Evolutionary conservation across 2,113 vertebrate species (phyloP).

Genomic region (Pyxicephalus adspersus): DNA sequence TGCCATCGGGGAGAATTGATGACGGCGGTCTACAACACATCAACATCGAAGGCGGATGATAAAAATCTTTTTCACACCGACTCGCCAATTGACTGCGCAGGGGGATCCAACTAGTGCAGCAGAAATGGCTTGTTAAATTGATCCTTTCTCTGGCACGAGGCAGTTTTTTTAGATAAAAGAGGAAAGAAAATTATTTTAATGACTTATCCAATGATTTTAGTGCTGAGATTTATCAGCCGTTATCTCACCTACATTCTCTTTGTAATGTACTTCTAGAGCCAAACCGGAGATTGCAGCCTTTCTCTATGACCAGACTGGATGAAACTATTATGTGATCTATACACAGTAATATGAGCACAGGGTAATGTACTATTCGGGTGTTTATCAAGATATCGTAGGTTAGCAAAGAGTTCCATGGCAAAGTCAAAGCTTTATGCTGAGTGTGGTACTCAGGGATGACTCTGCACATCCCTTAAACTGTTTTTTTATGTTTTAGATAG

Average conservation of each 20-base stretch:
- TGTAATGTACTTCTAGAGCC: too few species aligned
- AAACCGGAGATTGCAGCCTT: not conserved
- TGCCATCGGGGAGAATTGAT: constrained; percentile 68
- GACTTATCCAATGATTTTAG: not conserved
- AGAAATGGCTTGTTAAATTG: constrained; percentile 56
- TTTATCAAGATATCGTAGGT: too few species aligned
- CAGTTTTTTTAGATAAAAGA: not conserved
- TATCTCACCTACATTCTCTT: too few species aligned
- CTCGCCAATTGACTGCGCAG: constrained; percentile 59
- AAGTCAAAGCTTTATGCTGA: too few species aligned
- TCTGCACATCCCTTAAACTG: too few species aligned
- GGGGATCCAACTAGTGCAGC: constrained; percentile 61
- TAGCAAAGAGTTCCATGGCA: too few species aligned
- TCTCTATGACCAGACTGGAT: not conserved
- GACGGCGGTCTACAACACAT: constrained; percentile 67
- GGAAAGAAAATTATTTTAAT: not conserved
- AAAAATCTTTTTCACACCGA: constrained; percentile 64
- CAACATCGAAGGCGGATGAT: constrained; percentile 64
- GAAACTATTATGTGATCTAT: too few species aligned
- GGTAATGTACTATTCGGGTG: too few species aligned
- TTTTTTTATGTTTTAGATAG: too few species aligned
- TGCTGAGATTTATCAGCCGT: not conserved
- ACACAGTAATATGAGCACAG: too few species aligned
- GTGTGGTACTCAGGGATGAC: too few species aligned
- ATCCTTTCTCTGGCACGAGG: constrained; percentile 43